Conservation (phyloP, 2,888 invertebrate species). For the Sphaeridia pumilis region DNA sequence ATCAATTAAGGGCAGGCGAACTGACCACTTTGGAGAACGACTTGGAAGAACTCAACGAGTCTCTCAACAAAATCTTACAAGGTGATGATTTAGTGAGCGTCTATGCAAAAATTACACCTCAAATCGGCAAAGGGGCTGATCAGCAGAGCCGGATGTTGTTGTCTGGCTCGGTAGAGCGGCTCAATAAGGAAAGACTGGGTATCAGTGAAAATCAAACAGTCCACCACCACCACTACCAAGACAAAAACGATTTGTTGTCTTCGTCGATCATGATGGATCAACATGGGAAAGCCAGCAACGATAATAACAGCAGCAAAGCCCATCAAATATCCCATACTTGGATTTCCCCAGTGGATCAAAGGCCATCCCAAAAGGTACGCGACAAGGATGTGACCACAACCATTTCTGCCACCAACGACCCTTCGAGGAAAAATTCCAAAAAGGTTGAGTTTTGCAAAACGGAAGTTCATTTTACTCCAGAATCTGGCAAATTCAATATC, state of each 20-base stretch:
- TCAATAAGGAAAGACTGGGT: too few species aligned
- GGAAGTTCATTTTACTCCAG: constrained; percentile 75
- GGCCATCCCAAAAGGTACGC: constrained; percentile 29
- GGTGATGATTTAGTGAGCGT: neutral
- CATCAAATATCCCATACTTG: constrained; percentile 34
- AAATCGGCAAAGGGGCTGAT: neutral
- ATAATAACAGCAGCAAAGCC: neutral
- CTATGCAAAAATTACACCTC: neutral
- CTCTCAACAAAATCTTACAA: neutral
- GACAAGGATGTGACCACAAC: constrained; percentile 33
- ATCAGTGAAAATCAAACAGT: neutral
- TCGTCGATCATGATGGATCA: neutral
- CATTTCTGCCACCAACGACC: constrained; percentile 32
- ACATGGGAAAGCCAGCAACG: neutral
- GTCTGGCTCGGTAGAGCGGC: neutral
- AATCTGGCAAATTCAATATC: constrained; percentile 72
- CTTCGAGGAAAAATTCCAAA: constrained; percentile 45
- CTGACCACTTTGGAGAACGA: neutral
- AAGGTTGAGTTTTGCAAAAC: constrained; percentile 79
- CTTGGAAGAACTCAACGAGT: neutral
- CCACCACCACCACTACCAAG: neutral
- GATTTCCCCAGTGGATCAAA: constrained; percentile 31
- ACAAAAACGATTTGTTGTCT: too few species aligned
- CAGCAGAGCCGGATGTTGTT: neutral
- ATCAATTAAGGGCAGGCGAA: neutral